phyloP scores from a whole-genome alignment of 2,797 vertebrate genomes.

The Sparidentex hasta region DNA sequence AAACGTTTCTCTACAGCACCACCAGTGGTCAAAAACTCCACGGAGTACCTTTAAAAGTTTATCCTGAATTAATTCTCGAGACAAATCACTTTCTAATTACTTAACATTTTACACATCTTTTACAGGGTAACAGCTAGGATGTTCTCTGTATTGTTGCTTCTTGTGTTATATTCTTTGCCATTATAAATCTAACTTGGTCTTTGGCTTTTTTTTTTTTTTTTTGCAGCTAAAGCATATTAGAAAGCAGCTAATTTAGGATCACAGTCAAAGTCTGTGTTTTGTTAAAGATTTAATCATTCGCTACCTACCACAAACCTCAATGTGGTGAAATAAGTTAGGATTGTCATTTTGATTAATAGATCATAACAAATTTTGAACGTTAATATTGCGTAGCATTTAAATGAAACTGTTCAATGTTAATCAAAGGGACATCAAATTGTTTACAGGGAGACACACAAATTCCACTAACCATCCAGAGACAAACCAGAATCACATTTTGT shows the following conservation, averaged over 20 bases:
- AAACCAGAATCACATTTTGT: conserved; percentile 65
- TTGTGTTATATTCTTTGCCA: conserved; percentile 19
- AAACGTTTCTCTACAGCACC: conserved; percentile 32
- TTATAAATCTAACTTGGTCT: conserved; percentile 45
- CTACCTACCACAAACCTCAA: conserved; percentile 39
- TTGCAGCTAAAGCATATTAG: conserved; percentile 58
- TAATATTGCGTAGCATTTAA: conserved; percentile 52
- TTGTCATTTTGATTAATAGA: conserved; percentile 81
- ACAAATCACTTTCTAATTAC: conserved; percentile 9
- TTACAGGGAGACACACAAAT: conserved; percentile 26
- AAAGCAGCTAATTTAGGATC: conserved; percentile 57
- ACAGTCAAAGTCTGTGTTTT: conserved; percentile 21
- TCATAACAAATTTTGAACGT: conserved; percentile 54
- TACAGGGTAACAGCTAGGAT: conserved; percentile 4
- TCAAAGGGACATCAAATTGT: conserved; percentile 25
- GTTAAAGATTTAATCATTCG: conserved; percentile 35
- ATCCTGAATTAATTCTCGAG: conserved; percentile 15
- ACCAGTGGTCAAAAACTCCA: conserved; percentile 48
- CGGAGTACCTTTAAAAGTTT: conserved; percentile 63
- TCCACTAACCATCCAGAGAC: conserved; percentile 59
- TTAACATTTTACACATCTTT: conserved; percentile 11
- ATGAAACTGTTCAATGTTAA: conserved; percentile 32
- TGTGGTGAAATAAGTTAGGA: conserved; percentile 74
- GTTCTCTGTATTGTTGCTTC: conserved; percentile 17
- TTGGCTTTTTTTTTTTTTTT: conserved; percentile 64